These are phyloP conservation scores for Euwallacea fornicatus DNA, from an alignment of 1,140 invertebrate species.

Conservation along the genomic window DNA sequence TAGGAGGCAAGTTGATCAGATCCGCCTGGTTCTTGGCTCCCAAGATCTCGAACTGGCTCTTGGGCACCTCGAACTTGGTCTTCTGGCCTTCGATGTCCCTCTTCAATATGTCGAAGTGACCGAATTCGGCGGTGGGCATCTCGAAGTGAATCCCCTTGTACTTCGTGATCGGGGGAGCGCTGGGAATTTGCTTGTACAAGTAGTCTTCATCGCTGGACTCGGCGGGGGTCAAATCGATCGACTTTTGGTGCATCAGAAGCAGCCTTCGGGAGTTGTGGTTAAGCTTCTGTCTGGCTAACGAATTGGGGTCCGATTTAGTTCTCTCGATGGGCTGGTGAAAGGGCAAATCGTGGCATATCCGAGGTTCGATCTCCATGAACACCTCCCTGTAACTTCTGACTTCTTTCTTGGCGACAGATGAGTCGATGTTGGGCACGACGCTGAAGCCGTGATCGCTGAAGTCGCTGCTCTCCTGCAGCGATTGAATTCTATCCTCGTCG, in stretches of 20 bases:
- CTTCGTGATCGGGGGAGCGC: slow-evolving; percentile 66
- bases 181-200: slow-evolving; percentile 70
- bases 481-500: slow-evolving; percentile 69
- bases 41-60: slow-evolving; percentile 55
- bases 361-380: slow-evolving; percentile 52
- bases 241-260: slow-evolving; percentile 83
- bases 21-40: slow-evolving; percentile 53
- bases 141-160: slow-evolving; percentile 53
- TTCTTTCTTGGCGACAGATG: slow-evolving; percentile 38
- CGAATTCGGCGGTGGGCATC: slow-evolving; percentile 60
- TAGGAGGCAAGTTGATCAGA: slow-evolving; percentile 54
- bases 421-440: slow-evolving; percentile 48
- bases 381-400: slow-evolving; percentile 47
- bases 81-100: slow-evolving; percentile 53
- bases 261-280: slow-evolving; percentile 71
- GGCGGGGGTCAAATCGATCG: slow-evolving; percentile 79
- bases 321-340: slow-evolving; percentile 73
- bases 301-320: slow-evolving; percentile 83
- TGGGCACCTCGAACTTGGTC: slow-evolving; percentile 61
- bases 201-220: slow-evolving; percentile 80
- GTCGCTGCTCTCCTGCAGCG: slow-evolving; percentile 55
- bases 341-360: slow-evolving; percentile 47
- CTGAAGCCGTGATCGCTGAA: slow-evolving; percentile 45
- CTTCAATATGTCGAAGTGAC: slow-evolving; percentile 67
- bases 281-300: slow-evolving; percentile 67